Conservation (phyloP, 1,140 invertebrate genomes). For the Diprion similis region DNA sequence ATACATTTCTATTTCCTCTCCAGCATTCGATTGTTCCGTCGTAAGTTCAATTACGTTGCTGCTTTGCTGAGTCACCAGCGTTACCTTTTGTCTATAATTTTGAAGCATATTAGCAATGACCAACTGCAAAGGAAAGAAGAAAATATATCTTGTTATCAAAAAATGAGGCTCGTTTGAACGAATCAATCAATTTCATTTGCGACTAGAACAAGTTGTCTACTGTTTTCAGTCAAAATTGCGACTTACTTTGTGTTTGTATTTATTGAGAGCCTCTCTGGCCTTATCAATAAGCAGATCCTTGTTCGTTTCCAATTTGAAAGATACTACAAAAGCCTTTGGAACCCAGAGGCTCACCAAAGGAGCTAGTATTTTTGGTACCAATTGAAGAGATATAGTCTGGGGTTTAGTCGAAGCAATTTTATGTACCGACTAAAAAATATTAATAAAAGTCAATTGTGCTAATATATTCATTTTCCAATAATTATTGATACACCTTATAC, state of each 20-base stretch:
- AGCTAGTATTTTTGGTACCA: conserved; percentile 95
- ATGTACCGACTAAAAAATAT: conserved; percentile 79
- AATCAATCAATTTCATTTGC: no score
- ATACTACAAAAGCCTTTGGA: conserved; percentile 91
- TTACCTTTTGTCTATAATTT: conserved; percentile 82
- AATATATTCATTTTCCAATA: no score
- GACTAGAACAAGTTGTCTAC: no score
- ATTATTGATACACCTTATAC: no score
- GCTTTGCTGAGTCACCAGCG: conserved; percentile 77
- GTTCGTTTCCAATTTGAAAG: conserved; percentile 99
- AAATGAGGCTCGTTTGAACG: no score
- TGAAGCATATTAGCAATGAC: conserved; percentile 94
- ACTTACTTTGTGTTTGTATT: conserved; percentile 92
- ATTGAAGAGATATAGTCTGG: conserved; percentile 83
- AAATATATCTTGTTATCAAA: no score
- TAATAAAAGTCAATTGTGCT: no score
- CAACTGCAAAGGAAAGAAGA: conserved; percentile 66
- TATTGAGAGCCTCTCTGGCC: conserved; percentile 84
- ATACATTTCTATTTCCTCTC: conserved; percentile 84
- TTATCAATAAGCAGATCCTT: conserved; percentile 85
- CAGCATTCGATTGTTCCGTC: conserved; percentile 73
- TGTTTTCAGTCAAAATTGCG: conserved; percentile 8
- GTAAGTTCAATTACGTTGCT: conserved; percentile 74
- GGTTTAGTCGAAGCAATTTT: conserved; percentile 89
- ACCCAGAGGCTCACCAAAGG: conserved; percentile 92